phyloP scores from a whole-genome alignment of 2,113 vertebrate genomes.

The Eulemur rufifrons region DNA sequence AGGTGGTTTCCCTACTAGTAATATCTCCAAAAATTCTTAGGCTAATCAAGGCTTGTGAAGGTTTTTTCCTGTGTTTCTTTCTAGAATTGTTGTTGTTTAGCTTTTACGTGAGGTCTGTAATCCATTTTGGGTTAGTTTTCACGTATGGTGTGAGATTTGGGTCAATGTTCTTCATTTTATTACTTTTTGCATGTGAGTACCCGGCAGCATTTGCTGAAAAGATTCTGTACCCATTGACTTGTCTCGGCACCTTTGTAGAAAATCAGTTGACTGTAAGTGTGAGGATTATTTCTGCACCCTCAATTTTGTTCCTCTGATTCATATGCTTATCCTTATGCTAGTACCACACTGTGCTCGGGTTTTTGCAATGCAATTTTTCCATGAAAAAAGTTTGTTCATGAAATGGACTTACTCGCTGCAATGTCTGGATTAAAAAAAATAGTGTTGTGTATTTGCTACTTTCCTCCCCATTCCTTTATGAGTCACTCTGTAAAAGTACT shows the following conservation, averaged over 20 bases:
- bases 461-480: background rate
- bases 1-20: background rate
- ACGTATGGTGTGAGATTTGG: background rate
- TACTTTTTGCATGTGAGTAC: background rate
- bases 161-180: background rate
- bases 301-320: background rate
- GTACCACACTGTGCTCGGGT: background rate
- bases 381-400: background rate
- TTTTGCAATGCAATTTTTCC: background rate
- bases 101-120: background rate
- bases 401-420: background rate
- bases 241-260: background rate
- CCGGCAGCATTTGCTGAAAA: background rate
- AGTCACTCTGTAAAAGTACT: background rate
- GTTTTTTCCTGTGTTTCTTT: background rate
- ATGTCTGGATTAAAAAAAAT: background rate
- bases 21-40: background rate
- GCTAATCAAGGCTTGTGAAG: background rate
- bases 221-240: background rate
- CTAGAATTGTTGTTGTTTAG: background rate
- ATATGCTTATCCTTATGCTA: background rate
- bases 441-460: background rate
- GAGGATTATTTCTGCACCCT: background rate
- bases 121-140: conserved; percentile 7
- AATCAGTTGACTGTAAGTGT: background rate